Base-by-base conservation (phyloP, 2,888 invertebrate genomes). In the Lucinisca nassula region DNA sequence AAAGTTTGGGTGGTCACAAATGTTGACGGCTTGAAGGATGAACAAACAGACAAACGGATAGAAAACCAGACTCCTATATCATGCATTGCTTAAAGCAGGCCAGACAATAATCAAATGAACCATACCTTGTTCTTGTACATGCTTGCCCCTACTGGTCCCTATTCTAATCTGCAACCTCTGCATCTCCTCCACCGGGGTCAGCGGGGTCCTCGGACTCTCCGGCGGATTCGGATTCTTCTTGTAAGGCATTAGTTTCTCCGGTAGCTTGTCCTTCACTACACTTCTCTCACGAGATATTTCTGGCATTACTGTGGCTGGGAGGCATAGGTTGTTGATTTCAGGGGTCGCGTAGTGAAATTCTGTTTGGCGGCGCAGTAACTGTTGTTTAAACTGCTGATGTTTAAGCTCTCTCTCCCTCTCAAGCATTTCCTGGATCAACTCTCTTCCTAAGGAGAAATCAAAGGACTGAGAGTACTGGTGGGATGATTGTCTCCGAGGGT, bases 221-320 rank as follows among this genome's bases (percentile, higher is more conserved):
- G 58, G 61, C 58, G n/a, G n/a, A n/a, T 67, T 75, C 6, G 75
- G 75, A 12, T 70, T 76, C 49, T 81, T 81, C 32, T 45, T 32
- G 58, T 81, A 81, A 2, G 82, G 84, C 45, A 73, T 61, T 2
- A 88, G 37, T 58, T 88, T 88, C 67, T 78, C 72, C 4, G 84
- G 40, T 27, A 88, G 72, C 32, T 38, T 51, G 21, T 82, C 82
- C 32, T n/a, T n/a, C n/a, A n/a, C n/a, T n/a, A n/a, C n/a, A n/a
- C n/a, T n/a, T n/a, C n/a, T n/a, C n/a, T n/a, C n/a, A n/a, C n/a
- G n/a, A n/a, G n/a, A n/a, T n/a, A 81, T 12, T 30, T 81, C 6
- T 76, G 3, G 83, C 84, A 24, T 73, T 32, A 45, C 40, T 8
- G 55, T 51, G 21, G 32, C 35, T 17, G 49, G 76, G 1, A 76